These are phyloP conservation scores for Bibio marci DNA, from an alignment of 2,888 invertebrate species.

Conservation along the genomic window DNA sequence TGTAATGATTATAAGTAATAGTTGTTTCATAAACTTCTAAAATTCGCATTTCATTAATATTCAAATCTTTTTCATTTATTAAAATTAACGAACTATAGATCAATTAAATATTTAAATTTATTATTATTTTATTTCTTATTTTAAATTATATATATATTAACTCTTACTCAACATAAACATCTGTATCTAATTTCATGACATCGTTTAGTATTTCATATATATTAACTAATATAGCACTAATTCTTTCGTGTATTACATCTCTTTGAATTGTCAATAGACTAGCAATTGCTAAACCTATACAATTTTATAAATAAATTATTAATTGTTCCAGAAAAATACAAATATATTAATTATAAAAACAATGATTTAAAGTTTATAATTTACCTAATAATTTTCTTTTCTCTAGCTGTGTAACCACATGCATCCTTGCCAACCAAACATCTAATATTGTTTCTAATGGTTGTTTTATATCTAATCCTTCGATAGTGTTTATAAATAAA, in stretches of 20 bases:
- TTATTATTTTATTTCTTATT: no score
- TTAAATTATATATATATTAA: no score
- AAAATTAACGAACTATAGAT: constrained; percentile 27
- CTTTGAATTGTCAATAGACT: constrained; percentile 52
- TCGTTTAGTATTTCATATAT: constrained; percentile 66
- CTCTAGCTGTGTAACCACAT: constrained; percentile 58
- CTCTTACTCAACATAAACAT: constrained; percentile 41
- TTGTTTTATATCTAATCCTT: constrained; percentile 37
- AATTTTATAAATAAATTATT: constrained; percentile 6
- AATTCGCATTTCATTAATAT: constrained; percentile 19
- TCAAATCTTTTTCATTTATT: constrained; percentile 25
- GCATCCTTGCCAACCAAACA: constrained; percentile 66
- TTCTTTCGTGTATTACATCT: constrained; percentile 48
- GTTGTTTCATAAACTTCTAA: constrained; percentile 40
- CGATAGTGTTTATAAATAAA: constrained; percentile 37
- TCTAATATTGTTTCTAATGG: constrained; percentile 54
- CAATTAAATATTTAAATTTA: constrained; percentile 9
- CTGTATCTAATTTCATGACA: constrained; percentile 54
- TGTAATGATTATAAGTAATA: no score
- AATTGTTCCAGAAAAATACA: no score
- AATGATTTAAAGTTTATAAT: no score
- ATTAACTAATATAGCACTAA: constrained; percentile 53
- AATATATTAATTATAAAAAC: no score
- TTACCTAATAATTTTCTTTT: constrained; percentile 66
- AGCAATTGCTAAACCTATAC: constrained; percentile 37